Base-by-base conservation (phyloP, 92 coral and sea anemone species). In the Palythoa heliodiscus region DNA sequence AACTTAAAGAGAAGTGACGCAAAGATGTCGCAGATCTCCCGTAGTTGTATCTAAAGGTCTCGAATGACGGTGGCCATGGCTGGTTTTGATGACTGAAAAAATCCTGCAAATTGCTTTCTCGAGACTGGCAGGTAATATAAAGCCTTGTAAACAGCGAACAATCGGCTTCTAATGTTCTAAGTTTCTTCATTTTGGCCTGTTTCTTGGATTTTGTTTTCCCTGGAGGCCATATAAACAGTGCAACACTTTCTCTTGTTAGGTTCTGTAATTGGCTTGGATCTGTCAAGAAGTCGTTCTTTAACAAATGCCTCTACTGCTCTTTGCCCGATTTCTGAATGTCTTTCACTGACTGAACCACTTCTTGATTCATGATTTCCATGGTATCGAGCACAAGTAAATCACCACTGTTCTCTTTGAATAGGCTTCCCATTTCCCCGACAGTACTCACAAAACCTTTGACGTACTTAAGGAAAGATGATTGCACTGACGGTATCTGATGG, bases 371-470 rank as follows among this genome's bases (percentile, higher is more conserved):
- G 75, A 89, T 85, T 13, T 89, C 86, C 79, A 35, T 77, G 10
- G 91, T 89, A 63, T 85, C 91, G 43, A 84, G 91, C 22, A 82
- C 89, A 24, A 86, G 87, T 20, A 89, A 82, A 55, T 89, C 92
- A 2, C 67, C 75, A 75, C 85, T 87, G 43, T 90, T 86, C 64
- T 90, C 88, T 52, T 22, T 24, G 86, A 90, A 90, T 8, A 90
- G 93, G 52, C 88, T 91, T 63, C 91, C 93, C 75, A 85, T 52
- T 50, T 91, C 91, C 68, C 88, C 91, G 5, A 88, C 58, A 5
- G 86, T 29, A 73, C 15, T 73, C 7, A 54, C 43, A 0, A 88
- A 68, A 43, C 60, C 2, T 40, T 88, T 88, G 13, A 88, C 85
- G 25, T 88, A 57, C 81, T 73, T 88, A 7, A 39, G 52, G 55